phyloP scores from a whole-genome alignment of 2,113 vertebrate species.

The Bothrops jararaca region DNA sequence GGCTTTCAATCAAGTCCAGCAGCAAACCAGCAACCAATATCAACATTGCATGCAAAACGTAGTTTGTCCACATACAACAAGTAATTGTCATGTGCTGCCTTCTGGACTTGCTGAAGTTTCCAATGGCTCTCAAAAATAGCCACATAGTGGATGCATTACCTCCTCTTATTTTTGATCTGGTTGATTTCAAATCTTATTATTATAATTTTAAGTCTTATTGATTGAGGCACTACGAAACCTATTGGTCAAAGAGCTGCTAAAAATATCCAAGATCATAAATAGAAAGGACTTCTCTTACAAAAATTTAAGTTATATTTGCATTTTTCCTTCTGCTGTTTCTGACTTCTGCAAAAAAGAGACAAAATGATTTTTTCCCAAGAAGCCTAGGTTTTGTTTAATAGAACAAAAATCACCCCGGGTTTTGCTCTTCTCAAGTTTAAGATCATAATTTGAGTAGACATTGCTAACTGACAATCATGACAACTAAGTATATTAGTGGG shows the following conservation, averaged over 20 bases:
- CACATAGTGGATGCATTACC: background rate
- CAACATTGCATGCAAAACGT: background rate
- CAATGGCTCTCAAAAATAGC: background rate
- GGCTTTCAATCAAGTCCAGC: background rate
- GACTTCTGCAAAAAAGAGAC: background rate
- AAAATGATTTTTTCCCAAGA: background rate
- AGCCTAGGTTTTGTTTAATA: background rate
- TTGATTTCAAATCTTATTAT: background rate
- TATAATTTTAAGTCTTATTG: background rate
- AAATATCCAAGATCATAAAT: background rate
- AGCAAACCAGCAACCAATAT: background rate
- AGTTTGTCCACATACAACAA: background rate
- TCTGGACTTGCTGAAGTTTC: background rate
- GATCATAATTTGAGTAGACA: background rate
- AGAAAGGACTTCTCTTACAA: background rate
- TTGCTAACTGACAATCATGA: background rate
- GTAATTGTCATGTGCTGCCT: background rate
- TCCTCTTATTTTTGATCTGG: background rate
- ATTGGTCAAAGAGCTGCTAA: background rate
- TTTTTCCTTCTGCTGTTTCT: background rate
- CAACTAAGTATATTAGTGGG: constrained; percentile 8
- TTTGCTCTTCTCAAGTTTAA: background rate
- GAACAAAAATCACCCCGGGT: background rate
- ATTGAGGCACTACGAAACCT: background rate
- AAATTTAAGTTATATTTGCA: background rate